These are phyloP conservation scores for Sebastes umbrosus DNA, from an alignment of 2,797 vertebrate species.

Conservation along the genomic window DNA sequence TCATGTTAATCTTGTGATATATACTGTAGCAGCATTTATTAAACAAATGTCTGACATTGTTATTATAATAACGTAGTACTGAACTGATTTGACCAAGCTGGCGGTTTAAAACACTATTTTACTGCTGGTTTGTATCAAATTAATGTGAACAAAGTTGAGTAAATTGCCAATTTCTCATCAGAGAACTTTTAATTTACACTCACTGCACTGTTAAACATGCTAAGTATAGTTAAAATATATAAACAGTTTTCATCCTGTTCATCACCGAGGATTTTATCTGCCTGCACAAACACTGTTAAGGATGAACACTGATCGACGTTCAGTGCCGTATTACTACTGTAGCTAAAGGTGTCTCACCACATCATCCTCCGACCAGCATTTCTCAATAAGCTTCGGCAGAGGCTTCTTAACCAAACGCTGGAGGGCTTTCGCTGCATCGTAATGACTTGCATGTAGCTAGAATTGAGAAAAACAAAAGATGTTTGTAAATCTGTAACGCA, in stretches of 20 bases:
- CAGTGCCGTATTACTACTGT: background rate
- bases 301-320: background rate
- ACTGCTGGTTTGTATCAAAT: background rate
- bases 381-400: constrained; percentile 97
- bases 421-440: constrained; percentile 97
- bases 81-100: background rate
- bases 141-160: background rate
- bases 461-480: background rate
- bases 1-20: background rate
- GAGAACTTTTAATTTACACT: background rate
- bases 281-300: background rate
- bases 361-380: constrained; percentile 98
- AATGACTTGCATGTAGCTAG: constrained; percentile 97
- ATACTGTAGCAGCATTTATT: background rate
- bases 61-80: background rate
- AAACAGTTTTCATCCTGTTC: background rate
- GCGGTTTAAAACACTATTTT: background rate
- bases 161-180: background rate
- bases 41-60: background rate
- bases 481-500: background rate
- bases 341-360: constrained; percentile 82
- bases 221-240: background rate
- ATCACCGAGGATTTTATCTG: background rate
- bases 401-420: constrained; percentile 99
- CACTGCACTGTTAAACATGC: background rate